Percentiles rank a stretch among this genome's conserved stretches.
phyloP scores from a whole-genome alignment of 1,140 invertebrate species.

The Platyura marginata region DNA sequence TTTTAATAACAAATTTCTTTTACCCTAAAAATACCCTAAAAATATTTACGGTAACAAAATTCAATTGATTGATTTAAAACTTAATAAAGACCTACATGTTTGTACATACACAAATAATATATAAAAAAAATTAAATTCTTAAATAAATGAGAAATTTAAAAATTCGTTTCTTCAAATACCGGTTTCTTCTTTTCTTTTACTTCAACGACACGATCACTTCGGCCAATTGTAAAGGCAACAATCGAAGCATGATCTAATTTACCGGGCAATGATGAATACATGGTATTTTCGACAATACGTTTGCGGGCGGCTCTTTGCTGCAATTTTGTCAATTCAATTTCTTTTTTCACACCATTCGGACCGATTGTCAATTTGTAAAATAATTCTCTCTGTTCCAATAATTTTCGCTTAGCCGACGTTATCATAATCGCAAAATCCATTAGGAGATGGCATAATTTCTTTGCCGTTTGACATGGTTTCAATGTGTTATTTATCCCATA shows the following conservation, averaged over 20 bases:
- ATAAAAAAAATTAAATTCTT: no score
- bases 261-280: conserved; percentile 53
- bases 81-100: no score
- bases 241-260: conserved; percentile 84
- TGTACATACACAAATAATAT: no score
- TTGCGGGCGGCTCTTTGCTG: conserved; percentile 43
- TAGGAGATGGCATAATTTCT: conserved; percentile 51
- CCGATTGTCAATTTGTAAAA: conserved; percentile 52
- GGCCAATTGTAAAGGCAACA: conserved; percentile 59
- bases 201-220: not conserved
- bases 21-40: no score
- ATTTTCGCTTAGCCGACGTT: conserved; percentile 56
- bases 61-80: no score
- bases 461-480: conserved; percentile 30
- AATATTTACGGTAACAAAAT: no score
- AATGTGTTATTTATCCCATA: conserved; percentile 48
- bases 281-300: conserved; percentile 4
- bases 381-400: conserved; percentile 63
- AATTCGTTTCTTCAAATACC: not conserved
- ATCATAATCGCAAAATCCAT: conserved; percentile 61
- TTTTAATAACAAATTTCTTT: no score
- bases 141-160: not conserved
- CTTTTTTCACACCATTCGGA: conserved; percentile 30
- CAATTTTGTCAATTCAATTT: not conserved
- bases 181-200: not conserved